Evolutionary conservation across 2,113 vertebrate genomes (phyloP), one percentile per base, ranked within the genome.

Genomic region (Cettia cetti): DNA sequence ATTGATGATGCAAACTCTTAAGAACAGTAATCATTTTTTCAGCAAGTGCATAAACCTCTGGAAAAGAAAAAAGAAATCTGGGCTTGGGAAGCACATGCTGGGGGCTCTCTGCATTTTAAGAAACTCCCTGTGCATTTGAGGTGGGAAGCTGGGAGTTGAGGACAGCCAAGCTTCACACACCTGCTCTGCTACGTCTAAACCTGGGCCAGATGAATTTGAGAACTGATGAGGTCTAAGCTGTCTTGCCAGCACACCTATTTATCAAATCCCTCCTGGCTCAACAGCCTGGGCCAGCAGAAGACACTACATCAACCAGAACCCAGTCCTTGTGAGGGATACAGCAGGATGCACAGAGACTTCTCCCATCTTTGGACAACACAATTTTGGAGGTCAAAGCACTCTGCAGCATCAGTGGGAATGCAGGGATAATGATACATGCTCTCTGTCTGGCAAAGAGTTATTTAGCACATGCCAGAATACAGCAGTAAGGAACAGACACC

Each of bases 291-390:
- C 63, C 84, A 78, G n/a, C 5, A 61, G 40, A 50, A 45, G 30
- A 19, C 0, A 14, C 6, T 61, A 40, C 3, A 7, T 1, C 6
- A 3, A 19, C 47, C 11, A 22, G 2, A 13, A 45, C 6, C 44
- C 40, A 28, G n/a, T 4, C n/a, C 47, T 33, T 14, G 9, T 18
- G 28, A 26, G n/a, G 80, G 35, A 47, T 56, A 22, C 52, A 75
- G 23, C 0, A 45, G 56, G 30, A 35, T 47, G 71, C 23, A 7
- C 23, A 7, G 44, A 64, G 30, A 30, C 7, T 1, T 31, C 63
- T 65, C 26, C 39, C 28, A n/a, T 47, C 47, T 70, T 21, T 35
- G 26, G 69, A 66, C 26, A 77, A 66, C 0, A 2, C 6, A 15
- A 13, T 83, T 93, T 19, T 33, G 83, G 50, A 92, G 54, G 31